These are phyloP conservation scores for Caenorhabditis sp. DNA, from an alignment of 2,888 invertebrate genomes.

Conservation along the genomic window DNA sequence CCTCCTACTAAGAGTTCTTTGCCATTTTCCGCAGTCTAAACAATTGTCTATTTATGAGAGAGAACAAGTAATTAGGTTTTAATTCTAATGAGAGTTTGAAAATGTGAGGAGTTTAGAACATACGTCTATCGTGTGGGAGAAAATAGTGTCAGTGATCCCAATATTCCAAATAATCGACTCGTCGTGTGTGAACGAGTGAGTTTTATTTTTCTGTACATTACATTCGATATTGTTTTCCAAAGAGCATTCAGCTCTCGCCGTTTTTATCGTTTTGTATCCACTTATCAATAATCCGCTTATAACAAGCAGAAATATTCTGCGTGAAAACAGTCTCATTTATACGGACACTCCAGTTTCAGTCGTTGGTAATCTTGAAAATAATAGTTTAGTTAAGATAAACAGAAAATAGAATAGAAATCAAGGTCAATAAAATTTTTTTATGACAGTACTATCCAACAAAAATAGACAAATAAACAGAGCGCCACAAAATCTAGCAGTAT, in stretches of 20 bases:
- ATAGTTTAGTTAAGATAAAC: not conserved
- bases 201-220: not conserved
- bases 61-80: not conserved
- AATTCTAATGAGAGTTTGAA: not conserved
- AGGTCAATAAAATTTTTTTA: not conserved
- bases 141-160: not conserved
- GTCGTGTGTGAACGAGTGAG: no score
- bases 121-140: not conserved
- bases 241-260: not conserved
- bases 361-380: not conserved
- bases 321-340: not conserved
- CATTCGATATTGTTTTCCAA: not conserved
- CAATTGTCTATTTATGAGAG: not conserved
- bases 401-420: not conserved
- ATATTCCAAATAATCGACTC: not conserved
- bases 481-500: not conserved
- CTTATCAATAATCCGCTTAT: not conserved
- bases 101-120: not conserved
- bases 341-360: not conserved
- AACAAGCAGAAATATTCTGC: not conserved
- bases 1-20: conserved; percentile 27
- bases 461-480: not conserved
- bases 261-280: not conserved
- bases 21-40: conserved; percentile 27
- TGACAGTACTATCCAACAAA: no score